Conservation (phyloP, 2,888 invertebrate species). For the Melipona bicolor region DNA sequence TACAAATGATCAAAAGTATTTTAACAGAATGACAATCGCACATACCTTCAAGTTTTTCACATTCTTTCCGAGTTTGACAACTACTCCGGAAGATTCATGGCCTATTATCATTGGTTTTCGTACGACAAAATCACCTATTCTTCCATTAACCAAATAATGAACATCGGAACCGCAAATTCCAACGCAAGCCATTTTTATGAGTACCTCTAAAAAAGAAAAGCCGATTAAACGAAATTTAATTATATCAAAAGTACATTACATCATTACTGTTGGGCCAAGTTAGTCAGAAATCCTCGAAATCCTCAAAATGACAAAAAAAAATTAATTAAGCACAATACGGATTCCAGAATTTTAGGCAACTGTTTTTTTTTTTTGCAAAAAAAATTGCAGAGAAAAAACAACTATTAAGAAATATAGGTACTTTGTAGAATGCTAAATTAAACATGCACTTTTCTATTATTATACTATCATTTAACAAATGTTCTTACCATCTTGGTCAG, state of each 20-base stretch:
- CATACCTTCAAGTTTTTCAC: slow-evolving; percentile 89
- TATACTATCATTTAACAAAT: neutral
- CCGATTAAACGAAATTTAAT: neutral
- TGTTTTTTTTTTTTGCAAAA: too few species aligned
- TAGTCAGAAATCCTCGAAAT: too few species aligned
- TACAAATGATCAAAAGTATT: neutral
- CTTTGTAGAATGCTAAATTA: neutral
- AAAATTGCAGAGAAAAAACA: too few species aligned
- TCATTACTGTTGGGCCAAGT: too few species aligned
- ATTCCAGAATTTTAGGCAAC: too few species aligned
- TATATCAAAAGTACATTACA: too few species aligned
- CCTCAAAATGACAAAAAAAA: too few species aligned
- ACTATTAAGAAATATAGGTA: too few species aligned
- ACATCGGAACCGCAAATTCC: slow-evolving; percentile 99
- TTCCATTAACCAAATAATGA: slow-evolving; percentile 94
- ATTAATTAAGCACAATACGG: too few species aligned
- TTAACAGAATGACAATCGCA: neutral
- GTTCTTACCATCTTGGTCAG: slow-evolving; percentile 89
- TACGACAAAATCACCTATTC: slow-evolving; percentile 94
- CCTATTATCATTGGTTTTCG: slow-evolving; percentile 97
- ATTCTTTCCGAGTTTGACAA: slow-evolving; percentile 90
- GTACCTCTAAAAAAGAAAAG: slow-evolving; percentile 88
- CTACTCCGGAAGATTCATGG: slow-evolving; percentile 95
- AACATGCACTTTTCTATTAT: neutral
- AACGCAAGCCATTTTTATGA: slow-evolving; percentile 94